Conservation (phyloP, 2,113 vertebrate species). For the Mirounga angustirostris region DNA sequence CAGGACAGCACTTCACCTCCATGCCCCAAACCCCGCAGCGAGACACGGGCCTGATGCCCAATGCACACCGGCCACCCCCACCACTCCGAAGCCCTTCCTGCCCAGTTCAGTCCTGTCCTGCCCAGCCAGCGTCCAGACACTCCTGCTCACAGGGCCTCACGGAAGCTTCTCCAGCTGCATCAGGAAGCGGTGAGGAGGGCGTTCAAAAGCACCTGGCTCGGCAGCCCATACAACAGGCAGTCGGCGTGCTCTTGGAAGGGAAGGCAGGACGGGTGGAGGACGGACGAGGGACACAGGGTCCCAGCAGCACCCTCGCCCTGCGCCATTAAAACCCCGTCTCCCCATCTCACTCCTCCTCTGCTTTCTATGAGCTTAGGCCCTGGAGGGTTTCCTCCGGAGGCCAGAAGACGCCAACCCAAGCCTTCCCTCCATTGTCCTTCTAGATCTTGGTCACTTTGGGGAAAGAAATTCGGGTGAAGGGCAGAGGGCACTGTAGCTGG, state of each 20-base stretch:
- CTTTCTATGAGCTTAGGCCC: neutral
- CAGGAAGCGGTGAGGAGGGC: neutral
- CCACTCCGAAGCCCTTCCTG: neutral
- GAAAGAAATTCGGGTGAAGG: neutral
- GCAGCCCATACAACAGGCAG: neutral
- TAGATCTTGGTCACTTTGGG: neutral
- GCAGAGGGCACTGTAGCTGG: neutral
- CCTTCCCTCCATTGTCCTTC: neutral
- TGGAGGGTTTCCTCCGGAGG: neutral
- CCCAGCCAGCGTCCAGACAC: neutral
- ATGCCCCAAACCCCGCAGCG: neutral
- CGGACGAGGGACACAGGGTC: neutral
- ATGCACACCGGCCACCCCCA: neutral
- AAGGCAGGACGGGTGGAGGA: fast-evolving
- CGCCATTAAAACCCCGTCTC: neutral
- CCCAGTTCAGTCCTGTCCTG: neutral
- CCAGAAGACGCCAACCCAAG: neutral
- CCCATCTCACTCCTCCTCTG: neutral
- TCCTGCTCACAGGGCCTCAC: neutral
- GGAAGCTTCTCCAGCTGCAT: neutral
- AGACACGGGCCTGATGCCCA: neutral
- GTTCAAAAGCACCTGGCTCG: neutral
- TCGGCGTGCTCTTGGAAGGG: neutral
- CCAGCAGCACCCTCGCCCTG: neutral
- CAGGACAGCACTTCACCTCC: neutral